Evolutionary conservation across 2,797 vertebrate species (phyloP), one percentile per base, ranked within the genome.

Genomic region (Anisognathus igniventris): DNA sequence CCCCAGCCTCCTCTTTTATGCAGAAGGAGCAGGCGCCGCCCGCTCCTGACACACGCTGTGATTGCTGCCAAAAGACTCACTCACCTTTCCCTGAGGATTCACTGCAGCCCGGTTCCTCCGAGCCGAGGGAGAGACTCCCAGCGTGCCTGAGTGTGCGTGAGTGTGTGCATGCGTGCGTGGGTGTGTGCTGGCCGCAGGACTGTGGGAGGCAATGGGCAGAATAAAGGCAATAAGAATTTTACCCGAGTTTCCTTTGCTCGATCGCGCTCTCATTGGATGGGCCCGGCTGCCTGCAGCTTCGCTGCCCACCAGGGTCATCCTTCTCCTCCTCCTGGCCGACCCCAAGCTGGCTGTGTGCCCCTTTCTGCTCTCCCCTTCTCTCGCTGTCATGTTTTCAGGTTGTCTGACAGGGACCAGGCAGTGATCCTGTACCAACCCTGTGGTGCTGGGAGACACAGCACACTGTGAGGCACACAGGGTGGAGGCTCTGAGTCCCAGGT

Each of bases 161-260:
- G 93, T 97, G 96, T 94, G 96, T 93, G 95, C 92, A 94, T 91
- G 93, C 67, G 92, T 83, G 95, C 71, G 90, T 90, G 93, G 74
- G 92, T 97, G 96, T 93, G 94, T 97, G 92, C 94, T 74, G 97
- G 97, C 94, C 94, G 91, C 96, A 96, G 97, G 96, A 96, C 97
- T 93, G 93, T 96, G 96, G 90, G 95, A 92, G 97, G 96, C 96
- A 94, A 44, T 94, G 96, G 95, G 96, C 72, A 86, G 96, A 98
- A 98, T 98, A 98, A 98, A 98, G 97, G 98, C 98, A 98, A 98
- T 98, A 98, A 98, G 96, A 97, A 85, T 96, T 97, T 96, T 96
- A 95, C 95, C 56, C 72, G 76, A 78, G 90, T 96, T 95, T 96
- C 95, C 90, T 94, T 97, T 90, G 81, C 93, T 97, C 87, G n/a